Evolutionary conservation across 1,140 invertebrate species (phyloP).

Genomic region (Drosophila repletoides): DNA sequence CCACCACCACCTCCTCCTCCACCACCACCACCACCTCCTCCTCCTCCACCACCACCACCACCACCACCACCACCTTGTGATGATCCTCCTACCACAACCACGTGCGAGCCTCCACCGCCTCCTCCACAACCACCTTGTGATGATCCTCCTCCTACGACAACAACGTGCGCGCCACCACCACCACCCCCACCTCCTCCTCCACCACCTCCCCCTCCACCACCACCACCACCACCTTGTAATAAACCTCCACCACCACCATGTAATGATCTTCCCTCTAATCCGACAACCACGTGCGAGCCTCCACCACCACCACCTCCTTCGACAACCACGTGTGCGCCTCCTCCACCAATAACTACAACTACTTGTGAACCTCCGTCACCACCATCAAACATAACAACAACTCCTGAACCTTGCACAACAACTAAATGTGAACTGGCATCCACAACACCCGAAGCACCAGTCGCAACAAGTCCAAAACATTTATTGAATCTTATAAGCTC

Average conservation of each 20-base stretch:
- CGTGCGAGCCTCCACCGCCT: background rate
- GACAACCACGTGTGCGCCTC: background rate
- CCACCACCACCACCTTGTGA: background rate
- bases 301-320: background rate
- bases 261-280: background rate
- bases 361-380: background rate
- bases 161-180: background rate
- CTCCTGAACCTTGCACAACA: background rate
- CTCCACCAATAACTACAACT: background rate
- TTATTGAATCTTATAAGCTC: conserved; percentile 2
- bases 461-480: background rate
- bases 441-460: background rate
- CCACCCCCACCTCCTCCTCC: background rate
- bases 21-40: background rate
- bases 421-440: background rate
- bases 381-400: background rate
- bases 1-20: background rate
- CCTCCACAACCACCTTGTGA: background rate
- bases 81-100: background rate
- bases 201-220: background rate
- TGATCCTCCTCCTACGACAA: background rate
- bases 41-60: too few species aligned
- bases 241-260: background rate
- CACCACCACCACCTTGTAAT: background rate
- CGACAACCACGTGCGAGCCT: background rate